phyloP scores from a whole-genome alignment of 2,888 invertebrate species.

The Cryptocephalus moraei region DNA sequence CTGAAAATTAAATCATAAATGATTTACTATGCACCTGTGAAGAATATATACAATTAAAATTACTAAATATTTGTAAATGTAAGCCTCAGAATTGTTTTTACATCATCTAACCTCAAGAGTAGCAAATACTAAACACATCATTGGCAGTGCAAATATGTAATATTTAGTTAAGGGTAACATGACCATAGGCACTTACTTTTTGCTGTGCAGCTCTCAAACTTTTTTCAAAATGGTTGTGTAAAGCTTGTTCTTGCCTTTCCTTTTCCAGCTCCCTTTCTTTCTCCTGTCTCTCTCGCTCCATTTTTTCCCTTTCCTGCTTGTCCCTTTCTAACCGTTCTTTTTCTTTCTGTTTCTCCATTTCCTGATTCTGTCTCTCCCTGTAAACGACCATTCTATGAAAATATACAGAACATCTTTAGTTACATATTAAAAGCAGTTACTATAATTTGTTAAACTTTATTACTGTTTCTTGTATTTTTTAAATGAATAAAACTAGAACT shows the following conservation, averaged over 20 bases:
- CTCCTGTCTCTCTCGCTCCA: conserved; percentile 36
- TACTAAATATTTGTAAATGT: not conserved
- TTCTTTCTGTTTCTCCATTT: conserved; percentile 48
- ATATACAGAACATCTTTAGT: too few relatives aligned
- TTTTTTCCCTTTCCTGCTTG: conserved; percentile 22
- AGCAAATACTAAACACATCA: conserved; percentile 15
- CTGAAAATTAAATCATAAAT: conserved; percentile 24
- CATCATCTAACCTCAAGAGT: conserved; percentile 14
- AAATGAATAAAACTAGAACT: too few relatives aligned
- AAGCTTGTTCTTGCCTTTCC: conserved; percentile 58
- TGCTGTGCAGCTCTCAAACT: conserved; percentile 70
- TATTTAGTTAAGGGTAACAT: not conserved
- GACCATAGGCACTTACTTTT: conserved; percentile 45
- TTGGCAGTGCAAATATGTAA: not conserved
- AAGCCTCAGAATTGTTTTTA: conserved; percentile 7
- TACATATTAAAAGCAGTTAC: too few relatives aligned
- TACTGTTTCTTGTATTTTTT: too few relatives aligned
- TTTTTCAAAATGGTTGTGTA: conserved; percentile 85
- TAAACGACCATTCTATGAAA: not conserved
- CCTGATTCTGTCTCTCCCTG: conserved; percentile 49
- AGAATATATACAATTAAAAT: not conserved
- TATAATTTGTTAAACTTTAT: too few relatives aligned
- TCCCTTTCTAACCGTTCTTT: conserved; percentile 39
- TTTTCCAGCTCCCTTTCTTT: conserved; percentile 37
- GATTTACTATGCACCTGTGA: not conserved